These are phyloP conservation scores for Callocephalon fimbriatum DNA, from an alignment of 2,113 vertebrate genomes.

Conservation along the genomic window DNA sequence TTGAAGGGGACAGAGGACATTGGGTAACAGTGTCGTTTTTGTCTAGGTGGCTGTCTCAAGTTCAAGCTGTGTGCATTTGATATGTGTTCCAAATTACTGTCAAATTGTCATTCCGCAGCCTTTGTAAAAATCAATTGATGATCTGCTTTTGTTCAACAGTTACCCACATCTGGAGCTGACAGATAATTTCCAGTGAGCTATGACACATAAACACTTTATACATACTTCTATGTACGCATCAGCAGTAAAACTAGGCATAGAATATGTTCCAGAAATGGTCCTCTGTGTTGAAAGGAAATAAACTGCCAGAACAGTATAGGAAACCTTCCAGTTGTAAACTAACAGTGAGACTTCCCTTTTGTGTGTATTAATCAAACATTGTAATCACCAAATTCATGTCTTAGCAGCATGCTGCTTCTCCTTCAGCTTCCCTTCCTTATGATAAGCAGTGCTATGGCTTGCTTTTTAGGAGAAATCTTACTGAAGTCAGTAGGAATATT, in stretches of 20 bases:
- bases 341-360: neutral
- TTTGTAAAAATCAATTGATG: constrained; percentile 35
- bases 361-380: neutral
- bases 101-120: constrained; percentile 38
- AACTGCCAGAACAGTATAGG: neutral
- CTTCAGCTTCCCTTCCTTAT: neutral
- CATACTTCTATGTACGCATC: neutral
- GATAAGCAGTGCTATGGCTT: neutral
- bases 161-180: neutral
- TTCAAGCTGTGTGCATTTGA: neutral
- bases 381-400: neutral
- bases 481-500: neutral
- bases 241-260: neutral
- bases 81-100: constrained; percentile 32
- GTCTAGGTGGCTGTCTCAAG: neutral
- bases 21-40: constrained; percentile 19
- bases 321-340: neutral
- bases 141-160: constrained; percentile 25
- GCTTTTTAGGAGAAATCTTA: neutral
- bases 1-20: neutral
- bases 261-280: neutral
- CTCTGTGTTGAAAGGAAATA: neutral
- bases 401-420: neutral
- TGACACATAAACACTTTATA: neutral
- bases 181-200: constrained; percentile 22